phyloP scores from a whole-genome alignment of 2,113 vertebrate genomes.

The Daphoenositta chrysoptera region DNA sequence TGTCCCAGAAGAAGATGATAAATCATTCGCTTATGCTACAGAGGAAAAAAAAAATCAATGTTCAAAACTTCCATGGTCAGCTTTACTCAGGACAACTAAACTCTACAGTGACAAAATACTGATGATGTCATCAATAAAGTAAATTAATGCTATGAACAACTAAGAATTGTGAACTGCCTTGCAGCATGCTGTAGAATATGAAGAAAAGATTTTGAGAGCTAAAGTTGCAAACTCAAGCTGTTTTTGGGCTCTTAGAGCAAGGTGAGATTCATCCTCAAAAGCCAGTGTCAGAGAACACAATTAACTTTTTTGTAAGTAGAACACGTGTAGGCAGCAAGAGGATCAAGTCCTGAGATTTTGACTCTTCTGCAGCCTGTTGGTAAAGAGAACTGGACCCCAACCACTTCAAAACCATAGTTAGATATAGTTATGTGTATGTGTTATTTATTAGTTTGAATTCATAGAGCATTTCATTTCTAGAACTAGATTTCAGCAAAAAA shows the following conservation, averaged over 20 bases:
- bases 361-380: neutral
- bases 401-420: neutral
- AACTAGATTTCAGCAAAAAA: neutral
- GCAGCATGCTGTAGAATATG: neutral
- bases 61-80: slow-evolving; percentile 42
- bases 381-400: neutral
- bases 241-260: neutral
- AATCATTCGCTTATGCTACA: neutral
- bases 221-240: neutral
- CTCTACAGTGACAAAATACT: neutral
- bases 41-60: slow-evolving; percentile 12
- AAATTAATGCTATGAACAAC: neutral
- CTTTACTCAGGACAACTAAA: slow-evolving; percentile 19
- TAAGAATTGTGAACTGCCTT: neutral
- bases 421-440: rapidly evolving
- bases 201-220: neutral
- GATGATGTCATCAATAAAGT: slow-evolving; percentile 15
- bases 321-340: neutral
- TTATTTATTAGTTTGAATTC: neutral
- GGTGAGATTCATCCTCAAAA: neutral
- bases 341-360: neutral
- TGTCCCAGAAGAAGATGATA: slow-evolving; percentile 15
- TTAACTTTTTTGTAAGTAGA: neutral
- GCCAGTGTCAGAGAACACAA: neutral
- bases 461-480: neutral